Evolutionary conservation across 1,140 invertebrate species (phyloP).

Genomic region (Drosophila sechellia): DNA sequence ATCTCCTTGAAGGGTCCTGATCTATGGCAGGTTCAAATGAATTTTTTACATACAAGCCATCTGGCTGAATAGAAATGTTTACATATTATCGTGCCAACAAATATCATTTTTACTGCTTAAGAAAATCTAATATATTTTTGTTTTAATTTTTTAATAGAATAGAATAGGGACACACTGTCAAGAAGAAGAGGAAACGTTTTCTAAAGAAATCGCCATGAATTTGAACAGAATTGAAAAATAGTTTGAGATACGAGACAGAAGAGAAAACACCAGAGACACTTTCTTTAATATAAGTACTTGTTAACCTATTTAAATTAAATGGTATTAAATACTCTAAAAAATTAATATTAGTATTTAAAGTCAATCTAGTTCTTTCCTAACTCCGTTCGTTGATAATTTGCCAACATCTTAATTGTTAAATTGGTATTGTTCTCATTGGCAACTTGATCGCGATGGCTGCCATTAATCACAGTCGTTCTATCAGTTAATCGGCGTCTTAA

Average conservation of each 20-base stretch:
- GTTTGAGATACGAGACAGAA: too few relatives aligned
- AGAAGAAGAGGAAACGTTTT: too few relatives aligned
- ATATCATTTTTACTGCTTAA: neutral
- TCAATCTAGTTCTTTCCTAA: neutral
- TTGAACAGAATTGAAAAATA: too few relatives aligned
- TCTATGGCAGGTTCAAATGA: neutral
- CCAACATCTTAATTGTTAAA: neutral
- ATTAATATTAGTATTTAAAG: neutral
- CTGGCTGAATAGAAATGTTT: conserved; percentile 4
- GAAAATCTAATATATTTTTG: too few relatives aligned
- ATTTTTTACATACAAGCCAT: conserved; percentile 9
- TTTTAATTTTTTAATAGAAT: too few relatives aligned
- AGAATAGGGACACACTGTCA: too few relatives aligned
- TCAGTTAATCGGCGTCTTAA: conserved; percentile 5
- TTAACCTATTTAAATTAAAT: too few relatives aligned
- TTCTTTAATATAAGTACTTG: too few relatives aligned
- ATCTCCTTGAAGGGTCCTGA: conserved; percentile 6
- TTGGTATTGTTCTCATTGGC: neutral
- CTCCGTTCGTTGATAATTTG: neutral
- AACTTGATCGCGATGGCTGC: conserved; percentile 4
- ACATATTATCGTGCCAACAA: neutral
- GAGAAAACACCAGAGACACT: too few relatives aligned
- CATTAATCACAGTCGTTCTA: conserved; percentile 10
- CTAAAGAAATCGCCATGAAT: too few relatives aligned
- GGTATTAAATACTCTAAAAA: neutral